Base-by-base conservation (phyloP, 2,113 vertebrate species). In the Elanoides forficatus region DNA sequence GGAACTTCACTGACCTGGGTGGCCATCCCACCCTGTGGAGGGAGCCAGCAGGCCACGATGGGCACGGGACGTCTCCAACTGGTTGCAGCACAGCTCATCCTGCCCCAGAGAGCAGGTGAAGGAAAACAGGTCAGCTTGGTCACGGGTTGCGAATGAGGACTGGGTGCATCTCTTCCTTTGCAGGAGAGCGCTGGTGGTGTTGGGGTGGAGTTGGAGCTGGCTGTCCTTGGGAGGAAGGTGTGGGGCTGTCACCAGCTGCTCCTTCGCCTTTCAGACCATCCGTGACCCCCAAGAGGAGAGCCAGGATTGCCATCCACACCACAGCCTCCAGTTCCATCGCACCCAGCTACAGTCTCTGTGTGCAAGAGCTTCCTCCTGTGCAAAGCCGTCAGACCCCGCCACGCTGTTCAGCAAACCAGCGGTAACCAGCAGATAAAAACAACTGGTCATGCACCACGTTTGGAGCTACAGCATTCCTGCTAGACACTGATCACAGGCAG, bases 271-370 rank as follows among this genome's bases (percentile, higher is more conserved):
- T 67, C 73, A 56, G 45, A 40, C 38, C 6, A n/a, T 10, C 38
- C 3, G 6, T 38, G 59, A 8, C 20, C 11, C 19, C 10, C 50
- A 58, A 22, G 29, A 66, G 6, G 22, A 84, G 19, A 66, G 20
- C 13, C 19, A 59, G 26, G 26, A 48, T 6, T 82, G 32, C 38
- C 5, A 1, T 30, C 17, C 15, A 8, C 2, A 6, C 19, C 66
- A 56, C 18, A 32, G 23, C 40, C 13, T 72, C n/a, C 23, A 67
- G 52, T 40, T 75, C 34, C 1, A 0, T 6, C 45, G 6, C 2
- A 1, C 26, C 19, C 18, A n/a, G 38, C n/a, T 73, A 15, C 0
- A 0, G 6, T 11, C 60, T 63, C 22, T 43, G 8, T 4, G 11
- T 1, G 2, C 25, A 32, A 52, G 11, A 70, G 15, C 10, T 8